Conservation (phyloP, 2,797 vertebrate species). For the Catostomus latipinnis region DNA sequence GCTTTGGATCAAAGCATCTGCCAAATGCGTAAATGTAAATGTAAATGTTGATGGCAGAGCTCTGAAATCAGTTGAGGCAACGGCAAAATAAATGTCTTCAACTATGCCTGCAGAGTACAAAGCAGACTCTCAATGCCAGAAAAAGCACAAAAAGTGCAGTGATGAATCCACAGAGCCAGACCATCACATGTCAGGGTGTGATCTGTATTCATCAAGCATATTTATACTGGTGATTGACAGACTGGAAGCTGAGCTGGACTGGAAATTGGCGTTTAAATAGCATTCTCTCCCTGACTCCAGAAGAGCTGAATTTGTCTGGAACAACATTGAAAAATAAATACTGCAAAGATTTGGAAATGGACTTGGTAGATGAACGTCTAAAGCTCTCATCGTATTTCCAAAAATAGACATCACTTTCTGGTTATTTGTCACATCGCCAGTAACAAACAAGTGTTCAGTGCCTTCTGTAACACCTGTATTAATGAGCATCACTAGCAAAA, state of each 20-base stretch:
- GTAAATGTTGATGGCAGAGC: no score
- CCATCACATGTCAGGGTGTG: background rate
- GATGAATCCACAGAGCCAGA: background rate
- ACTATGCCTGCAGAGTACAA: background rate
- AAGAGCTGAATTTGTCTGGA: conserved; percentile 18
- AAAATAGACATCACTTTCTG: conserved; percentile 23
- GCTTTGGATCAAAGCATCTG: no score
- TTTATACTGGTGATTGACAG: background rate
- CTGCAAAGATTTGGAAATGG: conserved; percentile 12
- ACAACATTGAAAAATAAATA: conserved; percentile 29
- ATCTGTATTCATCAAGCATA: background rate
- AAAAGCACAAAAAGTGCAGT: no score
- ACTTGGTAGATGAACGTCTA: background rate
- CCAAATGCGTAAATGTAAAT: no score
- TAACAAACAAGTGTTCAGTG: conserved; percentile 1
- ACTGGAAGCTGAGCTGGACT: conserved; percentile 25
- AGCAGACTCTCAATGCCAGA: no score
- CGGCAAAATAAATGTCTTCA: no score
- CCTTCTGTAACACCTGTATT: conserved; percentile 9
- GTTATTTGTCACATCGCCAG: conserved; percentile 19
- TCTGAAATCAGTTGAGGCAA: no score
- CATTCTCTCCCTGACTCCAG: background rate
- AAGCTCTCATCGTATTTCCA: conserved; percentile 19
- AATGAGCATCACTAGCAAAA: background rate
- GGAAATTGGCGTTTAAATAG: conserved; percentile 28